A percentile compares a stretch with the other conserved stretches of the same genome.
Evolutionary conservation across 2,797 vertebrate genomes (phyloP).

Genomic region (Discoglossus pictus): DNA sequence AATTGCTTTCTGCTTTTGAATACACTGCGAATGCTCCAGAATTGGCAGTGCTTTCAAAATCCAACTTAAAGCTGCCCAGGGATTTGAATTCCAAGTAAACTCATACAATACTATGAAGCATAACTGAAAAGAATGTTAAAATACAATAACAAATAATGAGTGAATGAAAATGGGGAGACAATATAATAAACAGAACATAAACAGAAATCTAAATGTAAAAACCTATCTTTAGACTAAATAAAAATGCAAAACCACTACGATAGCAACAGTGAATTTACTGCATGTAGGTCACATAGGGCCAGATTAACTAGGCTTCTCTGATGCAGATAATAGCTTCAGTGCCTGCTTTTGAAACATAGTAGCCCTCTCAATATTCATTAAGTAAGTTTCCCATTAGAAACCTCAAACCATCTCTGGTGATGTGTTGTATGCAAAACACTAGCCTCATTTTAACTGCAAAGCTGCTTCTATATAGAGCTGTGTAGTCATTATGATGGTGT

Average conservation of each 20-base stretch:
- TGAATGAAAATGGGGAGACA: constrained; percentile 41
- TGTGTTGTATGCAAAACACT: too few relatives aligned
- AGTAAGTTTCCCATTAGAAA: too few relatives aligned
- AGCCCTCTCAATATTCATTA: too few relatives aligned
- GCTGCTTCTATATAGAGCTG: too few relatives aligned
- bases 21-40: constrained; percentile 33
- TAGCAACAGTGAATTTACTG: constrained; percentile 50
- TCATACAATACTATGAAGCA: constrained; percentile 16
- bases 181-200: constrained; percentile 18
- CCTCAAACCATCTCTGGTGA: too few relatives aligned
- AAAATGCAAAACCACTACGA: not conserved
- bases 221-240: constrained; percentile 15
- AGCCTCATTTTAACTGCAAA: too few relatives aligned
- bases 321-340: too few relatives aligned
- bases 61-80: constrained; percentile 25
- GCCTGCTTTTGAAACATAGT: too few relatives aligned
- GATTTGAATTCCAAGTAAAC: constrained; percentile 38
- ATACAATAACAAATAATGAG: not conserved
- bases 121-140: not conserved
- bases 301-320: too few relatives aligned
- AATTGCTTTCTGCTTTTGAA: constrained; percentile 47
- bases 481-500: too few relatives aligned
- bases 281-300: not conserved
- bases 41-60: constrained; percentile 16
- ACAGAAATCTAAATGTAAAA: constrained; percentile 18